Evolutionary conservation across 2,113 vertebrate species (phyloP).

Genomic region (Odontesthes bonariensis): DNA sequence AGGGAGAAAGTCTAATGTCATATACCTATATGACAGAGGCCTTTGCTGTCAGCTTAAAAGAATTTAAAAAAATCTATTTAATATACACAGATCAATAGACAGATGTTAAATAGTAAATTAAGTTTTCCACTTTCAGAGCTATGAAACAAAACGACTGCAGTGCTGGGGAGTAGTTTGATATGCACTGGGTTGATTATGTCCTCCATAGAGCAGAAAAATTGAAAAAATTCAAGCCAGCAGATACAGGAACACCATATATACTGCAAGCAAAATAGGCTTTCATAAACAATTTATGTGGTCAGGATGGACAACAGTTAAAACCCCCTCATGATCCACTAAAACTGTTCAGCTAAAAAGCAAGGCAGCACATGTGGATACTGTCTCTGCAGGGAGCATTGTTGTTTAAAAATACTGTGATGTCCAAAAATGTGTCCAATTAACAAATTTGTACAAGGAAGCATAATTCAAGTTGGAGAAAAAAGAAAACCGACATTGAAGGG

Average conservation of each 20-base stretch:
- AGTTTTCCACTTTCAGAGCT: slow-evolving; percentile 2
- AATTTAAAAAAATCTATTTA: not conserved
- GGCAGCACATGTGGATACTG: not conserved
- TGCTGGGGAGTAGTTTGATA: not conserved
- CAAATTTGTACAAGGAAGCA: not conserved
- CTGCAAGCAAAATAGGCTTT: slow-evolving; percentile 2
- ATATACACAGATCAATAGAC: slow-evolving; percentile 14
- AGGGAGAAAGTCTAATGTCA: not conserved
- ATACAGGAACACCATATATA: not conserved
- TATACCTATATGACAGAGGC: not conserved
- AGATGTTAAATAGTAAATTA: not conserved
- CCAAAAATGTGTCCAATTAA: not conserved
- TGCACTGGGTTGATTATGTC: slow-evolving; percentile 1
- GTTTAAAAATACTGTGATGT: not conserved
- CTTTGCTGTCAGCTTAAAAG: not conserved
- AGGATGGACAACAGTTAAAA: slow-evolving; percentile 4
- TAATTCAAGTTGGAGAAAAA: not conserved
- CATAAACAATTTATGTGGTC: slow-evolving; percentile 13
- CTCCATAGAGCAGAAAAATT: slow-evolving; percentile 2
- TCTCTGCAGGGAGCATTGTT: not conserved
- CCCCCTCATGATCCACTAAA: not conserved
- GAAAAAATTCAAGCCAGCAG: slow-evolving; percentile 2
- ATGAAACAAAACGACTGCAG: not conserved
- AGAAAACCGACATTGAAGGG: not conserved
- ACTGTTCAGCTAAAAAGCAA: not conserved